Evolutionary conservation across 2,888 invertebrate species (phyloP).

Genomic region (Microctonus hyperodae): DNA sequence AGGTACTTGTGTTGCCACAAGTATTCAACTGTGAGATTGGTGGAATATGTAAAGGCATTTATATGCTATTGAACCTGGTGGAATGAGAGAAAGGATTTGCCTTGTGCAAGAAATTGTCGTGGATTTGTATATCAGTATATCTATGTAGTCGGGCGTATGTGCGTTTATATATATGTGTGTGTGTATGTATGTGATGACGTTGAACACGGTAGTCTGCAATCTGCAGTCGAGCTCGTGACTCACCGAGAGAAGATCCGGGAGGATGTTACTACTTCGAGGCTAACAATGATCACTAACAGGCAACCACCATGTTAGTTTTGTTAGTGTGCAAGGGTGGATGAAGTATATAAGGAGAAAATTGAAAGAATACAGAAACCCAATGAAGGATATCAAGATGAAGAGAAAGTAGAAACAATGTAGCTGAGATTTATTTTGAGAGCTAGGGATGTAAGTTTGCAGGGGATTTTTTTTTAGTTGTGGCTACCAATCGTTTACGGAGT

Average conservation of each 20-base stretch:
- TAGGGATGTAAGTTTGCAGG: background rate
- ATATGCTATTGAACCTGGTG: background rate
- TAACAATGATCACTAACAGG: conserved; percentile 30
- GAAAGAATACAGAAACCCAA: background rate
- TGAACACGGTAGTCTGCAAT: conserved; percentile 29
- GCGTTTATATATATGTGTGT: background rate
- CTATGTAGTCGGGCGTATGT: background rate
- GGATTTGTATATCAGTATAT: too few relatives aligned
- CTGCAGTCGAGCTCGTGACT: conserved; percentile 30
- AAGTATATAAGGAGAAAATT: conserved; percentile 1
- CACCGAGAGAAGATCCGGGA: conserved; percentile 34
- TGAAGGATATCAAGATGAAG: too few relatives aligned
- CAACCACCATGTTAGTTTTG: conserved; percentile 7
- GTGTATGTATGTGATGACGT: conserved; percentile 18
- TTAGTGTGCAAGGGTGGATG: background rate
- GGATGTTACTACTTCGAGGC: conserved; percentile 30
- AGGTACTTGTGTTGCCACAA: background rate
- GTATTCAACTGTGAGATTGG: background rate
- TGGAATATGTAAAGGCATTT: conserved; percentile 2
- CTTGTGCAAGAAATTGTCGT: conserved; percentile 19
- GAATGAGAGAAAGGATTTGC: conserved; percentile 19
- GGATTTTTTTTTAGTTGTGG: too few relatives aligned
- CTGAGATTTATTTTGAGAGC: too few relatives aligned
- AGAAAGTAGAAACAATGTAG: too few relatives aligned
- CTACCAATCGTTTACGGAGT: too few relatives aligned